Conservation (phyloP, 2,113 vertebrate species). For the Salvelinus alpinus region DNA sequence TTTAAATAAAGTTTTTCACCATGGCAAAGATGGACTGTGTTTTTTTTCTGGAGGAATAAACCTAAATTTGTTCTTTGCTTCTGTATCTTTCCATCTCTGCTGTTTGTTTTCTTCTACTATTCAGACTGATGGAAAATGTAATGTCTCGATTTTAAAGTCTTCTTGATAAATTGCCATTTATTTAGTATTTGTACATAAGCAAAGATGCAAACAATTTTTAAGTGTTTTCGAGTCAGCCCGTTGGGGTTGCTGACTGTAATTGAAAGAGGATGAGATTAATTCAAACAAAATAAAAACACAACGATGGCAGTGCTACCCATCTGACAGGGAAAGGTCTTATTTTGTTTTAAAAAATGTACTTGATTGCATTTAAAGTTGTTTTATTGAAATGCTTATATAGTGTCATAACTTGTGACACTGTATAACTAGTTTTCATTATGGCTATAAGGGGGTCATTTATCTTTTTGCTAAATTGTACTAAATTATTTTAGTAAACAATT, state of each 20-base stretch:
- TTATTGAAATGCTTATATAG: slow-evolving; percentile 23
- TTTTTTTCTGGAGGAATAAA: slow-evolving; percentile 52
- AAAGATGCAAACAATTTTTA: slow-evolving; percentile 84
- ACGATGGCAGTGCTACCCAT: slow-evolving; percentile 67
- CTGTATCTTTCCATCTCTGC: slow-evolving; percentile 46
- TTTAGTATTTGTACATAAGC: slow-evolving; percentile 79
- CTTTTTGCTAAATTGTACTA: slow-evolving; percentile 29
- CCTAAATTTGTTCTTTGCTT: slow-evolving; percentile 1
- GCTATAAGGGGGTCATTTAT: slow-evolving; percentile 20
- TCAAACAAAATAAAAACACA: slow-evolving; percentile 51
- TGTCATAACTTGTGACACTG: no score
- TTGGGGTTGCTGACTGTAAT: slow-evolving; percentile 27
- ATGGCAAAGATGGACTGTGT: slow-evolving; percentile 58
- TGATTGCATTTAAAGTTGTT: slow-evolving; percentile 84
- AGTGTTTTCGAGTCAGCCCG: slow-evolving; percentile 60
- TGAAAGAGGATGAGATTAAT: slow-evolving; percentile 41
- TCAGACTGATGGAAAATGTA: slow-evolving; percentile 67
- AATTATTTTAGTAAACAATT: slow-evolving; percentile 22
- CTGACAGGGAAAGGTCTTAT: slow-evolving; percentile 83
- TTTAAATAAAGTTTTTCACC: slow-evolving; percentile 70
- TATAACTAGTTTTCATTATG: no score
- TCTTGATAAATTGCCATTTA: slow-evolving; percentile 70
- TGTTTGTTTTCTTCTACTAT: slow-evolving; percentile 44
- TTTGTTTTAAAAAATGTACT: slow-evolving; percentile 98
- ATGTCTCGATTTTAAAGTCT: slow-evolving; percentile 69